Evolutionary conservation across 2,888 invertebrate species (phyloP), one percentile per base, ranked within the genome.

Genomic region (Drosophila melanosoma): DNA sequence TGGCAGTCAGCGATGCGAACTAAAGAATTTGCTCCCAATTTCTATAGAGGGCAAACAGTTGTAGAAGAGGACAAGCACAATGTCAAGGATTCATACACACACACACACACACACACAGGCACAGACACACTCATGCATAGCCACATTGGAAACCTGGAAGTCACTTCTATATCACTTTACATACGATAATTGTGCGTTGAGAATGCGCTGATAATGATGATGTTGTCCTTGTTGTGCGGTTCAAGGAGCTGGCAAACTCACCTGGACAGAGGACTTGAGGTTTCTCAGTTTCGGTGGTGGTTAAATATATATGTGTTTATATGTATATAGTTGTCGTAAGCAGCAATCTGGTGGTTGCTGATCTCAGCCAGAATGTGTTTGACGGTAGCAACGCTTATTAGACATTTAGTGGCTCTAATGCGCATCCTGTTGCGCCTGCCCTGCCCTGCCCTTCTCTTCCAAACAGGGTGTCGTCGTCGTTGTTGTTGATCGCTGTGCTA

Each of bases 101-200:
- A 58, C 54, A 60, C 45, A 38, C 53, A 42, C 29, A 58, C 38
- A 12, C 56, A 40, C 36, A 54, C 20, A 48, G 42, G 60, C 56
- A 35, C 49, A 52, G 0, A 54, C 56, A 58, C 49, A 38, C 38
- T 5, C 56, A 40, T 26, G 38, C 20, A 49, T 42, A 64, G 51
- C 29, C 49, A 52, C n/a, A 56, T 54, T 57, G 69, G 63, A 59
- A 23, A 10, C 8, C 54, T 56, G 17, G 32, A 61, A 53, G 6
- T 68, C 73, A 77, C 26, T n/a, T 4, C 48, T 53, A 87, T 87
- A 85, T 89, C 87, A 64, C 84, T 83, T 90, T 83, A 83, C 89
- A 89, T 69, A 76, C 69, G 82, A 90, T 90, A 85, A 85, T 89
- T 90, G 90, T 89, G 71, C 83, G 89, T 85, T 85, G 81, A 81